A percentile compares a stretch with the other conserved stretches of the same genome.
Conservation (phyloP, 1,140 invertebrate species). For the Temnothorax nylanderi region DNA sequence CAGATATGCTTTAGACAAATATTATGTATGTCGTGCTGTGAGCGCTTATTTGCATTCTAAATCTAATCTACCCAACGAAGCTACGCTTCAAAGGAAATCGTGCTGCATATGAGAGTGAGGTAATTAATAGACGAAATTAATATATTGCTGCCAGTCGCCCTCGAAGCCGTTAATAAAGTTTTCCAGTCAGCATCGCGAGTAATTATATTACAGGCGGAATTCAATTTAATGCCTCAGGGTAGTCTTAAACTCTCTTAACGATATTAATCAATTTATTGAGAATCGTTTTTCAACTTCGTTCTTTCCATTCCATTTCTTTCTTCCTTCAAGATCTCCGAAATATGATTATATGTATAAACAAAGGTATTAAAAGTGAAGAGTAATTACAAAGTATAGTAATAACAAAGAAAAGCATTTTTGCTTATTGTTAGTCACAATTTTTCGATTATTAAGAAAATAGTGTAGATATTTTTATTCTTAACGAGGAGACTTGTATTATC, state of each 20-base stretch:
- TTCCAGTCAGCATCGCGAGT: background rate
- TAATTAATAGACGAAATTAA: conserved; percentile 65
- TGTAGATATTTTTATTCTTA: background rate
- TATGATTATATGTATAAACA: background rate
- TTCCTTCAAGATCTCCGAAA: background rate
- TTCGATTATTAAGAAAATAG: background rate
- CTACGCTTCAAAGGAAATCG: background rate
- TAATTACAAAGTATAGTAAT: background rate
- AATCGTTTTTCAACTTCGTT: background rate
- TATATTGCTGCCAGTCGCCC: conserved; percentile 26
- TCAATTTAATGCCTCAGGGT: conserved; percentile 27
- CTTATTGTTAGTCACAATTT: background rate
- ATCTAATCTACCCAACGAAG: background rate
- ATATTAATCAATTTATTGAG: conserved; percentile 29
- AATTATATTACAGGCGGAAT: conserved; percentile 1
- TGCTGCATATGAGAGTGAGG: background rate
- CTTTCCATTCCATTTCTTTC: background rate
- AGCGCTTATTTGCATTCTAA: conserved; percentile 54
- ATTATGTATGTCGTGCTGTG: conserved; percentile 25
- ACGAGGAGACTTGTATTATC: background rate
- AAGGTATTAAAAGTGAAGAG: background rate
- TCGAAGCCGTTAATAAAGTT: conserved; percentile 25
- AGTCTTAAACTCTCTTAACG: background rate
- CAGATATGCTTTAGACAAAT: conserved; percentile 46
- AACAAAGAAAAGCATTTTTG: background rate